phyloP scores from a whole-genome alignment of 2,113 vertebrate genomes.

The Neoarius graeffei region DNA sequence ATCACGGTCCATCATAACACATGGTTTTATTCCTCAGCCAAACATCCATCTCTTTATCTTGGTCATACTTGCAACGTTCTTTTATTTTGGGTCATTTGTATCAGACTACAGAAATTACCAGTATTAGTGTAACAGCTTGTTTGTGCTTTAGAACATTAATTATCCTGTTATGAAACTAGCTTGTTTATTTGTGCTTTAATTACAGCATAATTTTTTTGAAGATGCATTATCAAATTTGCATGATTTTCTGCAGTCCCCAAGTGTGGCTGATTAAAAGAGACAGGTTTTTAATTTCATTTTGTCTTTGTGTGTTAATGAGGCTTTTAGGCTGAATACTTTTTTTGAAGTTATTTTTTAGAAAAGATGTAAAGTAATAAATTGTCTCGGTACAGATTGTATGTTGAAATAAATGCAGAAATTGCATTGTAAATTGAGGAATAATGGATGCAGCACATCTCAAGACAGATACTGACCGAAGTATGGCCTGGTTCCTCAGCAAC shows the following conservation, averaged over 20 bases:
- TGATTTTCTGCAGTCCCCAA: constrained; percentile 9
- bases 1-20: constrained; percentile 2
- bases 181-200: constrained; percentile 20
- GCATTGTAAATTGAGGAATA: background rate
- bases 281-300: constrained; percentile 4
- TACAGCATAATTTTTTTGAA: background rate
- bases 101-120: background rate
- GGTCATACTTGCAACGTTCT: background rate
- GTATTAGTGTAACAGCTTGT: background rate
- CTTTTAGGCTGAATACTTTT: background rate
- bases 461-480: background rate
- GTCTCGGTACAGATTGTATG: background rate
- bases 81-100: background rate
- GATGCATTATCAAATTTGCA: background rate
- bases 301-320: background rate
- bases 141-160: constrained; percentile 3
- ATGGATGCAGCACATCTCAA: background rate
- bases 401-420: background rate
- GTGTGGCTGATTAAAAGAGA: constrained; percentile 18
- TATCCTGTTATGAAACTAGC: background rate
- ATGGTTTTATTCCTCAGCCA: background rate
- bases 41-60: background rate
- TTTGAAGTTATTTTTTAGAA: background rate
- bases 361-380: background rate
- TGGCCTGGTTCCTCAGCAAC: background rate